A percentile compares a stretch with the other conserved stretches of the same genome.
phyloP scores from a whole-genome alignment of 2,888 invertebrate species.

The Acheta domesticus region DNA sequence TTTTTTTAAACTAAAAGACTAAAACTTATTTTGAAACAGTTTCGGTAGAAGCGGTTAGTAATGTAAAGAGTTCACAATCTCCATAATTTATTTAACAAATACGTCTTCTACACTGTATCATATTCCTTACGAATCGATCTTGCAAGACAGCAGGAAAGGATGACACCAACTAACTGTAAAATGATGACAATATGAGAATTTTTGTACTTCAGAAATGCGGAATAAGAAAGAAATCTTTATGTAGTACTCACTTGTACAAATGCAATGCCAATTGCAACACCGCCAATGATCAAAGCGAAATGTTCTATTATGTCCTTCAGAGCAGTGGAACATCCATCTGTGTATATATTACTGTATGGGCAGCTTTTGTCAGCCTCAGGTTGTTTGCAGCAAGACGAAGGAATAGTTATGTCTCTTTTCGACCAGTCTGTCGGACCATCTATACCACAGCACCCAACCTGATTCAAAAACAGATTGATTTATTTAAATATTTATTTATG shows the following conservation, averaged over 20 bases:
- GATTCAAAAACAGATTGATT: conserved; percentile 31
- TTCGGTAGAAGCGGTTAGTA: too few relatives aligned
- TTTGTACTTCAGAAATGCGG: too few relatives aligned
- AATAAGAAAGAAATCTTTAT: not conserved
- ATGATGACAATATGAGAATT: conserved; percentile 39
- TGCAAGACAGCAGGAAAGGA: conserved; percentile 90
- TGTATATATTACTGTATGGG: conserved; percentile 51
- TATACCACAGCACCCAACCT: conserved; percentile 61
- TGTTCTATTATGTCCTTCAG: conserved; percentile 63
- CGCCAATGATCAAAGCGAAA: conserved; percentile 73
- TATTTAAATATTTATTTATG: too few relatives aligned
- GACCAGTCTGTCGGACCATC: conserved; percentile 65
- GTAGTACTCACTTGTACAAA: conserved; percentile 69
- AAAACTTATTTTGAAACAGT: too few relatives aligned
- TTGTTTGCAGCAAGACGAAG: conserved; percentile 66
- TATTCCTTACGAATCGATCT: conserved; percentile 90
- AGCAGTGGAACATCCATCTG: conserved; percentile 62
- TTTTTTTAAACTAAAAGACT: not conserved
- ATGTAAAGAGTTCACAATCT: not conserved
- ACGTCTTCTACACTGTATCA: conserved; percentile 67
- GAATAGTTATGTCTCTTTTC: conserved; percentile 49
- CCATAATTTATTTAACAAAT: conserved; percentile 34
- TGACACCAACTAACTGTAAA: conserved; percentile 77
- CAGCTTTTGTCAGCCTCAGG: conserved; percentile 51
- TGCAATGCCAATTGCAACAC: conserved; percentile 80